Percentiles rank a stretch among this genome's conserved stretches.
phyloP scores from a whole-genome alignment of 2,888 invertebrate species.

The Ectropis crepuscularia region DNA sequence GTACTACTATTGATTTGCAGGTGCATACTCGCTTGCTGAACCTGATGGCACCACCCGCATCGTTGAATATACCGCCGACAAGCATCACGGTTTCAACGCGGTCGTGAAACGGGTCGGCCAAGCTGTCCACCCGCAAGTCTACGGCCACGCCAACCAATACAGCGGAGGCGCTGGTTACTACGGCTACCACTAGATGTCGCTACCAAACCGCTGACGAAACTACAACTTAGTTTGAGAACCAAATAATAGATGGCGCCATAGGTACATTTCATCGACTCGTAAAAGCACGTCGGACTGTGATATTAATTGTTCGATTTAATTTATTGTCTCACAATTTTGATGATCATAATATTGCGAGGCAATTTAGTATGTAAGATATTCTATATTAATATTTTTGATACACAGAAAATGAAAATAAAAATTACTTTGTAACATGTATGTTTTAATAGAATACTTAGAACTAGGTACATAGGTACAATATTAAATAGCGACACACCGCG shows the following conservation, averaged over 20 bases:
- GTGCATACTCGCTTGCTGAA: conserved; percentile 80
- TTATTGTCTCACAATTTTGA: conserved; percentile 39
- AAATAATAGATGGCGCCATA: conserved; percentile 57
- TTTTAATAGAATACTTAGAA: conserved; percentile 15
- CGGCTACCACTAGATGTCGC: conserved; percentile 74
- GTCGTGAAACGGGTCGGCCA: conserved; percentile 81
- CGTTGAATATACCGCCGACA: conserved; percentile 82
- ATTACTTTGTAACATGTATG: conserved; percentile 32
- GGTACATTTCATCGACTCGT: conserved; percentile 32
- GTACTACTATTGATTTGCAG: conserved; percentile 49
- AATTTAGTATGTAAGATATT: conserved; percentile 48
- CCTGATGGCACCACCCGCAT: conserved; percentile 81
- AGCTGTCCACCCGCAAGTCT: conserved; percentile 76
- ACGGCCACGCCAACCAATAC: conserved; percentile 59
- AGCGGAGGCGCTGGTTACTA: conserved; percentile 56
- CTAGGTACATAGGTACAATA: neutral
- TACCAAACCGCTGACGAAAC: conserved; percentile 34
- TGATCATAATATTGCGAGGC: conserved; percentile 37
- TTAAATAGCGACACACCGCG: neutral
- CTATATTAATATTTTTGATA: conserved; percentile 51
- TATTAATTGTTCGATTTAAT: conserved; percentile 53
- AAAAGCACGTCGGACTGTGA: conserved; percentile 60
- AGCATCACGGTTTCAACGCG: conserved; percentile 79
- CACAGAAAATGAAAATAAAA: conserved; percentile 48
- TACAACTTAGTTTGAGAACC: conserved; percentile 40